phyloP scores from a whole-genome alignment of 1,140 invertebrate genomes.

The Drosophila elegans region DNA sequence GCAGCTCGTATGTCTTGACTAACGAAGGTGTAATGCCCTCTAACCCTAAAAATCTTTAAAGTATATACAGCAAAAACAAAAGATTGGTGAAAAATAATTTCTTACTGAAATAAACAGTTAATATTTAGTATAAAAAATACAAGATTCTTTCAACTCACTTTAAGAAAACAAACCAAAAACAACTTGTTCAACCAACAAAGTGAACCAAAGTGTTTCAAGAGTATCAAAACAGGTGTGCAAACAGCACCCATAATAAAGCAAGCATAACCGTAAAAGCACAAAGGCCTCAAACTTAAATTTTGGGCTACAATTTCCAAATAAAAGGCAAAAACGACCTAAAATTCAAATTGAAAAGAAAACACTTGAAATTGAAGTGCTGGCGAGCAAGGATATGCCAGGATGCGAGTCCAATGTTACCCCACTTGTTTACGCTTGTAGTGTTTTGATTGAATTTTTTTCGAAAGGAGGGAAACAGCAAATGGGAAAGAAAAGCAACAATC shows the following conservation, averaged over 20 bases:
- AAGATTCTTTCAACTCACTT: neutral
- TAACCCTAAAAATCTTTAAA: too few species aligned
- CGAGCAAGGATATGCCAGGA: slow-evolving; percentile 33
- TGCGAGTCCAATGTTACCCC: slow-evolving; percentile 54
- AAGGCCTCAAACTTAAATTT: slow-evolving; percentile 2
- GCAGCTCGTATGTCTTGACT: neutral
- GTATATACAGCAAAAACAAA: too few species aligned
- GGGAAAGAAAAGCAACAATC: slow-evolving; percentile 52
- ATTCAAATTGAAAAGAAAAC: slow-evolving; percentile 38
- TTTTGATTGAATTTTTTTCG: slow-evolving; percentile 67
- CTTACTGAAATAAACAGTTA: too few species aligned
- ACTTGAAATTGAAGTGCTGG: slow-evolving; percentile 53
- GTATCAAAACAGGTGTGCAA: slow-evolving; percentile 22
- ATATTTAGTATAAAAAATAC: too few species aligned
- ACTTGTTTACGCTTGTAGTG: slow-evolving; percentile 77
- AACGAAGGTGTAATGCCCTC: slow-evolving; percentile 5
- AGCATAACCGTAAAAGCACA: slow-evolving; percentile 13
- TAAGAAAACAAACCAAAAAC: neutral
- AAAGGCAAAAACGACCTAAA: slow-evolving; percentile 13
- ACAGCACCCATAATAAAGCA: slow-evolving; percentile 10
- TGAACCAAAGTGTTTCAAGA: neutral
- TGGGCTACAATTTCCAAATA: slow-evolving; percentile 6
- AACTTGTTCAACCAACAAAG: neutral
- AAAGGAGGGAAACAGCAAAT: neutral
- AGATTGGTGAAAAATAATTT: too few species aligned